These are phyloP conservation scores for Bombylius discolor DNA, from an alignment of 2,888 invertebrate species.

Conservation along the genomic window DNA sequence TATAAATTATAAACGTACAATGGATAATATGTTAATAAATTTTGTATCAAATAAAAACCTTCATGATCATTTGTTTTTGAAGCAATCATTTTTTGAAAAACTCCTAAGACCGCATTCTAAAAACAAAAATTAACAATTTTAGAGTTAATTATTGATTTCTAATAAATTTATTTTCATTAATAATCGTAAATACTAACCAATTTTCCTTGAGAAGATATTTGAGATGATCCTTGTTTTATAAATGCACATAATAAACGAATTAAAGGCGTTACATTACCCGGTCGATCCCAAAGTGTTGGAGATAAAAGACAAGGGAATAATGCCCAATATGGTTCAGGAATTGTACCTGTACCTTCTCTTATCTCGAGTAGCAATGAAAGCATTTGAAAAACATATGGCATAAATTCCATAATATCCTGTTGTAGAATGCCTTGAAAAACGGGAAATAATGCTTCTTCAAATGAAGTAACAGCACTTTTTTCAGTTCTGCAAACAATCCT, in stretches of 20 bases:
- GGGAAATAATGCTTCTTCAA: constrained; percentile 87
- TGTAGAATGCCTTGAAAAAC: constrained; percentile 90
- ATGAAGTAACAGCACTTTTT: constrained; percentile 64
- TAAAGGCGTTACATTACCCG: constrained; percentile 86
- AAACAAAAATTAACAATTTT: constrained; percentile 23
- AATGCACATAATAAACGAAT: constrained; percentile 85
- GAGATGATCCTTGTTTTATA: constrained; percentile 55
- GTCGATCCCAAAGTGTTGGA: constrained; percentile 85
- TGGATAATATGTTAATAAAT: constrained; percentile 71
- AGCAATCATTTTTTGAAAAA: constrained; percentile 92
- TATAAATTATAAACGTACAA: constrained; percentile 44
- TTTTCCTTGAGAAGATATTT: constrained; percentile 56
- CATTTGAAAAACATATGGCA: constrained; percentile 98
- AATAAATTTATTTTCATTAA: too few species aligned
- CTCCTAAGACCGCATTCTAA: constrained; percentile 71
- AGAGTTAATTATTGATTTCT: too few species aligned
- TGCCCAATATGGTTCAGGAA: constrained; percentile 75
- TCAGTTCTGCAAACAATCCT: constrained; percentile 77
- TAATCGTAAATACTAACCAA: constrained; percentile 41
- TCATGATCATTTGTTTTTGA: constrained; percentile 93
- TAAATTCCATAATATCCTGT: constrained; percentile 86
- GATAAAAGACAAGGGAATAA: constrained; percentile 81
- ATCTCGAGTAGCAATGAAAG: constrained; percentile 79
- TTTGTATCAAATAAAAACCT: constrained; percentile 83
- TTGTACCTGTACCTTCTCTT: constrained; percentile 39